These are phyloP conservation scores for Epsilonema sp. DNA, from an alignment of 2,888 invertebrate genomes.

Conservation along the genomic window DNA sequence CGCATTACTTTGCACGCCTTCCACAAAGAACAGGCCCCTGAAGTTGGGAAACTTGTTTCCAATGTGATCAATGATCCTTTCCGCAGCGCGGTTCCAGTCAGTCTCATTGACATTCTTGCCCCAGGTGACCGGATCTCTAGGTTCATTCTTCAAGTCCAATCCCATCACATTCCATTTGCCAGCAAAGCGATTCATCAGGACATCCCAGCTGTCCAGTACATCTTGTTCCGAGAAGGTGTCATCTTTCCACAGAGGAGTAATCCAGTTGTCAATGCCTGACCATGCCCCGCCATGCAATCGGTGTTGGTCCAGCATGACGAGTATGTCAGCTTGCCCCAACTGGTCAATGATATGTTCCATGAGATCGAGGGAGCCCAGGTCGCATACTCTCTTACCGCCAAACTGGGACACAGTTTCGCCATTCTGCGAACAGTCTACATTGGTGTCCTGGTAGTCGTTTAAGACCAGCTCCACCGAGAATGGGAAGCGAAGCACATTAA, in stretches of 20 bases:
- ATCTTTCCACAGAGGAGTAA: no score
- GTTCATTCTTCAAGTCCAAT: no score
- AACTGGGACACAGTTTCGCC: no score
- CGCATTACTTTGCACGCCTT: conserved; percentile 3
- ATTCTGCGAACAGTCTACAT: not conserved
- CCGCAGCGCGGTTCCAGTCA: not conserved
- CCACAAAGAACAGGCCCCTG: conserved; percentile 8
- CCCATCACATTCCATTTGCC: no score
- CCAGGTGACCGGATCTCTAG: no score
- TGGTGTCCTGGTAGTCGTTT: not conserved
- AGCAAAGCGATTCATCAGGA: no score
- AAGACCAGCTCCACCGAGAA: not conserved
- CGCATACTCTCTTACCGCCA: not conserved
- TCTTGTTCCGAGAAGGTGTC: no score
- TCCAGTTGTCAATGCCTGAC: no score
- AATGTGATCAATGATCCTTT: not conserved
- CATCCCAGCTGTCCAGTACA: no score
- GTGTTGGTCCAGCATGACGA: conserved; percentile 3
- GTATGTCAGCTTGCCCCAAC: not conserved
- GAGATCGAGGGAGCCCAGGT: not conserved
- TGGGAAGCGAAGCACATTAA: not conserved
- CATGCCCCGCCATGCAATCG: not conserved
- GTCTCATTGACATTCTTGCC: not conserved
- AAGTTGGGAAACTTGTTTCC: not conserved
- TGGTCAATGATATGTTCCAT: not conserved